Conservation (phyloP, 2,797 vertebrate species). For the Rhyacichthys aspro region DNA sequence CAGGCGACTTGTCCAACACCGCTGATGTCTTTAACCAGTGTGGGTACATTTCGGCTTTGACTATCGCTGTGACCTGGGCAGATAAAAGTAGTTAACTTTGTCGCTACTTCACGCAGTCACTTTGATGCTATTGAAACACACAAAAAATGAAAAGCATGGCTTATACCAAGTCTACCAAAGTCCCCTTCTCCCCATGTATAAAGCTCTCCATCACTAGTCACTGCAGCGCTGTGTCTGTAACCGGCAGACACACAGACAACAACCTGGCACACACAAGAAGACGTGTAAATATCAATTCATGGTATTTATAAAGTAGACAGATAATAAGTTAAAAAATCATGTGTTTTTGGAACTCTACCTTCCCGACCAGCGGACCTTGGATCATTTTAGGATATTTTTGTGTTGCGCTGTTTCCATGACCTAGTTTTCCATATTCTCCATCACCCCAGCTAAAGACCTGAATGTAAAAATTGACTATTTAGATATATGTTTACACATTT, state of each 20-base stretch:
- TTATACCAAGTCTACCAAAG: conserved; percentile 83
- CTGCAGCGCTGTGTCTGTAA: conserved; percentile 86
- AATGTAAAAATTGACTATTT: conserved; percentile 5
- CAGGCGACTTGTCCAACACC: conserved; percentile 84
- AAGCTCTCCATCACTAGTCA: conserved; percentile 85
- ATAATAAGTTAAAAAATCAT: background rate
- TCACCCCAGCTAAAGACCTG: conserved; percentile 88
- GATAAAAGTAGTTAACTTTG: background rate
- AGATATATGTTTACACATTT: background rate
- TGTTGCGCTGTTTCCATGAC: conserved; percentile 86
- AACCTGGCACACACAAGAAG: conserved; percentile 69
- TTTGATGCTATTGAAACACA: conserved; percentile 1
- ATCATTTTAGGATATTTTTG: conserved; percentile 88
- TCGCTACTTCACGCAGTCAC: background rate
- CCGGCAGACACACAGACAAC: conserved; percentile 86
- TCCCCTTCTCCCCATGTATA: conserved; percentile 88
- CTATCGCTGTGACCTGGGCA: conserved; percentile 84
- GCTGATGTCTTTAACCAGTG: conserved; percentile 86
- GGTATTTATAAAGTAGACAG: background rate
- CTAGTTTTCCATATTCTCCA: conserved; percentile 86
- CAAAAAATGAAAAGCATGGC: background rate
- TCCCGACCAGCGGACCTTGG: conserved; percentile 83
- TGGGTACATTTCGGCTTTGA: conserved; percentile 84
- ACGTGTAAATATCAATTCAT: background rate
- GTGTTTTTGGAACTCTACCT: conserved; percentile 63